Percentiles rank a stretch among this genome's conserved stretches.
These are phyloP conservation scores for Lithophane semibrunnea DNA, from an alignment of 2,888 invertebrate species.

Conservation along the genomic window DNA sequence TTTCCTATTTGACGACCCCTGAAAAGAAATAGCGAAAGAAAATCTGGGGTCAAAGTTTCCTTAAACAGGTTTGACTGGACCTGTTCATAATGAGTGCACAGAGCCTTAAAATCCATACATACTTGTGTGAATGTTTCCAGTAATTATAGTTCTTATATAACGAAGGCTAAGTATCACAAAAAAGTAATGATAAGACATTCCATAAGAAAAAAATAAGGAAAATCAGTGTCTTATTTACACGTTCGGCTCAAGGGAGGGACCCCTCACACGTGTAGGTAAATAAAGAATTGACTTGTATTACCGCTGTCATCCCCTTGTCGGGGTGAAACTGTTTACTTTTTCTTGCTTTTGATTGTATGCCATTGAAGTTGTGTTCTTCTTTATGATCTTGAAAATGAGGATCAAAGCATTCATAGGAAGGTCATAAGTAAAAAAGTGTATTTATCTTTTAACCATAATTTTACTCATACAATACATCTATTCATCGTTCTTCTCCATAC, in stretches of 20 bases:
- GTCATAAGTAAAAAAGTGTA: background rate
- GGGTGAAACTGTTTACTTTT: conserved; percentile 22
- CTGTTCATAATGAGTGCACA: too few relatives aligned
- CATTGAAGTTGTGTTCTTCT: background rate
- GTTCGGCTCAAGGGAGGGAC: background rate
- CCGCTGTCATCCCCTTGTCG: conserved; percentile 12
- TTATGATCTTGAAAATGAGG: background rate
- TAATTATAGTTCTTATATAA: background rate
- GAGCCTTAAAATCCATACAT: background rate
- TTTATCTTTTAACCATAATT: background rate
- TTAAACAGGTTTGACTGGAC: too few relatives aligned
- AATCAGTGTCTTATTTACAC: conserved; percentile 36
- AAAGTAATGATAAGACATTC: background rate
- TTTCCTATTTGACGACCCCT: too few relatives aligned
- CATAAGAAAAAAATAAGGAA: background rate
- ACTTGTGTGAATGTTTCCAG: background rate
- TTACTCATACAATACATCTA: background rate
- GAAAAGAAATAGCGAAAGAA: too few relatives aligned
- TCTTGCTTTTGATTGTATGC: background rate
- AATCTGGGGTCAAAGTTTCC: too few relatives aligned
- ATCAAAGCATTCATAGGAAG: background rate
- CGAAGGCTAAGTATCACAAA: background rate
- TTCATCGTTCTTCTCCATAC: too few relatives aligned
- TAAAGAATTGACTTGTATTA: conserved; percentile 40
- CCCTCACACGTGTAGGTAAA: conserved; percentile 3